phyloP scores from a whole-genome alignment of 2,797 vertebrate genomes.

The Euphonia xanthogaster region DNA sequence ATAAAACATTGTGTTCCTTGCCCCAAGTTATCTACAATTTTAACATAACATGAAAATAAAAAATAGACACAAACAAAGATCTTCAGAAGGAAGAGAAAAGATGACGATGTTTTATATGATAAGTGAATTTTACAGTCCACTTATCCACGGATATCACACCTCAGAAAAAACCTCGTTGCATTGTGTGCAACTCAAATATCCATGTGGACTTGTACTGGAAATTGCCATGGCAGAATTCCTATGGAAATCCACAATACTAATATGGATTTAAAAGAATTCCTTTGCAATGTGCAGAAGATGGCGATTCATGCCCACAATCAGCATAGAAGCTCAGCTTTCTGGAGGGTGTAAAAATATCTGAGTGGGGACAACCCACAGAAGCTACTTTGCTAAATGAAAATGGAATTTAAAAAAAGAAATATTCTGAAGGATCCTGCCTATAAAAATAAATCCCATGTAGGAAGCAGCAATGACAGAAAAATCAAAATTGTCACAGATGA shows the following conservation, averaged over 20 bases:
- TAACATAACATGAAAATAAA: background rate
- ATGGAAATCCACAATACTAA: background rate
- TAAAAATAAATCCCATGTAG: slow-evolving; percentile 58
- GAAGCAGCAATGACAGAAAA: slow-evolving; percentile 39
- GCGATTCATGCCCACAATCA: background rate
- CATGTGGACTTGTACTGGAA: background rate
- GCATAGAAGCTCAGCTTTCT: background rate
- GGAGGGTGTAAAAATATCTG: background rate
- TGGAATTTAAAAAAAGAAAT: background rate
- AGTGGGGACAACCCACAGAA: slow-evolving; percentile 16
- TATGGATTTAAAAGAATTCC: background rate
- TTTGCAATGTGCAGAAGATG: background rate
- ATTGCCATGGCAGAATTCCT: background rate
- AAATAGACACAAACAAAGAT: background rate
- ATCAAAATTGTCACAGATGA: slow-evolving; percentile 29
- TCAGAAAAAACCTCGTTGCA: accelerated
- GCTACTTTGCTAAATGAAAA: slow-evolving; percentile 29
- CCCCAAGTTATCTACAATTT: background rate
- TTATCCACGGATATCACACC: background rate
- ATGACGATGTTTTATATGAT: background rate
- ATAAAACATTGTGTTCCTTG: background rate
- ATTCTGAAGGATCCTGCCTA: slow-evolving; percentile 29
- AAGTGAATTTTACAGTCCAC: background rate
- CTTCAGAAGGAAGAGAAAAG: background rate
- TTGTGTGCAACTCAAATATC: accelerated